Evolutionary conservation across 1,140 invertebrate species (phyloP), one percentile per base, ranked within the genome.

Genomic region (Homarus americanus): DNA sequence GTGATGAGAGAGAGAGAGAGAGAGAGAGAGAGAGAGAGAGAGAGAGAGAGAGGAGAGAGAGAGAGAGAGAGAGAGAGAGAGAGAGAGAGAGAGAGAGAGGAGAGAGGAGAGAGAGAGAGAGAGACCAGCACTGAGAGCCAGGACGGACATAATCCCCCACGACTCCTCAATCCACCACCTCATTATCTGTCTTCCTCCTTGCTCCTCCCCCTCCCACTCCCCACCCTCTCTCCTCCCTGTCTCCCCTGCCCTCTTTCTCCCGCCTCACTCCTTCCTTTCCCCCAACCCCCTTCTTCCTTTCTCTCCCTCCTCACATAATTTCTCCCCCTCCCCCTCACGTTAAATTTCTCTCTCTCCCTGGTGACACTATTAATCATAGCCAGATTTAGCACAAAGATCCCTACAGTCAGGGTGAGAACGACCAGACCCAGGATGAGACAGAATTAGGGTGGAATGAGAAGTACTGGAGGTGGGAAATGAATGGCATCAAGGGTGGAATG

Each of bases 21-120:
- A 49, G 44, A 49, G 44, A 49, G 44, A 49, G 44, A 49, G 44
- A 49, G 38, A 78, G 75, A 78, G 32, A 34, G 32, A 75, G 72
- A 75, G 15, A 34, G 12, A 75, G 72, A 75, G 12, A 34, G 32
- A 72, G 53, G 32, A 72, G 66, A 72, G 32, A 34, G 32, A 72
- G 66, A 72, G 32, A 34, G 32, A 72, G 66, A 72, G 32, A 34
- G 32, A 72, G 66, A 72, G 32, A 34, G 32, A 72, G 66, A 72
- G 32, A 34, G 32, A 72, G 69, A 73, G 32, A 75, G 73, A 36
- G 73, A 38, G 73, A 7, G 32, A 20, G 44, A 78, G 75, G 34
- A 76, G 73, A 40, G 73, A 10, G 5, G 40, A 9, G 28, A 36
- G 24, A 9, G 12, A 12, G n/a, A 38, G 69, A 10, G 34, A 40